These are phyloP conservation scores for Myotis pilosus DNA, from an alignment of 2,797 vertebrate genomes.

Conservation along the genomic window DNA sequence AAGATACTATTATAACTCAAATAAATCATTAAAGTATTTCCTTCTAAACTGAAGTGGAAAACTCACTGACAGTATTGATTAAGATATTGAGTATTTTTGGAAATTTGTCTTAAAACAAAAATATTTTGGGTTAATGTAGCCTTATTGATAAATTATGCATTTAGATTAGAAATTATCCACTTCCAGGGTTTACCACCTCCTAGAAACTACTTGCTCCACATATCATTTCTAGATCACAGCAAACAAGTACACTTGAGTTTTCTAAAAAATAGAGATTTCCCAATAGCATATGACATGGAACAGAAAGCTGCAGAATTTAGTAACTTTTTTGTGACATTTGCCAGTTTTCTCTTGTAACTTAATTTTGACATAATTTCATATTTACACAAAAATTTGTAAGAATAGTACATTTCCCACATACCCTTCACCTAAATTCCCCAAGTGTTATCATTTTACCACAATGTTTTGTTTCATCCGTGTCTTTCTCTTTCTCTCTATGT, in stretches of 20 bases:
- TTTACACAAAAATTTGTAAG: neutral
- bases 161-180: neutral
- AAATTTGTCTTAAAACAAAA: slow-evolving; percentile 17
- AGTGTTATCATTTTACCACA: neutral
- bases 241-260: slow-evolving; percentile 20
- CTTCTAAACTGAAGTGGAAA: slow-evolving; percentile 23
- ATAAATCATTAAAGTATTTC: slow-evolving; percentile 29
- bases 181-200: neutral
- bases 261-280: slow-evolving; percentile 40
- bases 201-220: neutral
- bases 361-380: slow-evolving; percentile 51
- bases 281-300: neutral
- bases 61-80: slow-evolving; percentile 15
- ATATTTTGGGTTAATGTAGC: neutral
- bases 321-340: slow-evolving; percentile 29
- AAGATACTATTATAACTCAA: slow-evolving; percentile 28
- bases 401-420: neutral
- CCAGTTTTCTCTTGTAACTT: slow-evolving; percentile 17
- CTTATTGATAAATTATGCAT: neutral
- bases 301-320: slow-evolving; percentile 45
- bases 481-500: neutral
- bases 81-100: neutral
- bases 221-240: neutral
- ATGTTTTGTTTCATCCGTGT: slow-evolving; percentile 11
- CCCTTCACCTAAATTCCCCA: neutral